Conservation (phyloP, 2,888 invertebrate species). For the Eupithecia exiguata region DNA sequence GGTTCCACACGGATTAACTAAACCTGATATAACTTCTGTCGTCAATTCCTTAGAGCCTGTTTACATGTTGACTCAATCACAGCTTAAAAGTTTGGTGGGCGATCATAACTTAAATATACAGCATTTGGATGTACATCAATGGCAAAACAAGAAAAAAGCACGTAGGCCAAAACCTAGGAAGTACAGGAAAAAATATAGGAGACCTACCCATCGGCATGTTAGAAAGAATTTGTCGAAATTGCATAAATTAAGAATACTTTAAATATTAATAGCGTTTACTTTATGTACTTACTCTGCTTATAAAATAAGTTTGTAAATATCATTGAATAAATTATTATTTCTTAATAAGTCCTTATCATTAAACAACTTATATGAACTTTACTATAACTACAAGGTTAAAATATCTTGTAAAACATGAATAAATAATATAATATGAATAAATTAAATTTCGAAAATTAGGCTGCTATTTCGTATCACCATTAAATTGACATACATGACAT, state of each 20-base stretch:
- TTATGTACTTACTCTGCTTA: neutral
- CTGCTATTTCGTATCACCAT: neutral
- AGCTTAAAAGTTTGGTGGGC: conserved; percentile 68
- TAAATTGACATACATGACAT: neutral
- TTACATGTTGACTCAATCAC: conserved; percentile 71
- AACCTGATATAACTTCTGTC: conserved; percentile 31
- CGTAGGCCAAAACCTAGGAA: conserved; percentile 54
- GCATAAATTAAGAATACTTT: conserved; percentile 50
- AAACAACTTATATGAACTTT: neutral
- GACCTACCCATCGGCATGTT: conserved; percentile 51
- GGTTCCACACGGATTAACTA: conserved; percentile 9
- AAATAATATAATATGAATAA: neutral
- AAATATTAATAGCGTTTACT: neutral
- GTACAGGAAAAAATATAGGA: conserved; percentile 55
- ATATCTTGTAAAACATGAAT: too few relatives aligned
- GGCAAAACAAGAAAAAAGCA: conserved; percentile 28
- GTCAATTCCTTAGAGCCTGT: conserved; percentile 64
- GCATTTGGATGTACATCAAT: conserved; percentile 70
- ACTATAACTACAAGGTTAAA: neutral
- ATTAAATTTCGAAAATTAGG: neutral
- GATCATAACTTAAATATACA: conserved; percentile 71
- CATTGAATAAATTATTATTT: neutral
- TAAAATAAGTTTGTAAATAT: neutral
- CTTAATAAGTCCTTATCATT: too few relatives aligned
- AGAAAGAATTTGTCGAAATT: conserved; percentile 64